Evolutionary conservation across 2,113 vertebrate species (phyloP).

Genomic region (Gila orcuttii): DNA sequence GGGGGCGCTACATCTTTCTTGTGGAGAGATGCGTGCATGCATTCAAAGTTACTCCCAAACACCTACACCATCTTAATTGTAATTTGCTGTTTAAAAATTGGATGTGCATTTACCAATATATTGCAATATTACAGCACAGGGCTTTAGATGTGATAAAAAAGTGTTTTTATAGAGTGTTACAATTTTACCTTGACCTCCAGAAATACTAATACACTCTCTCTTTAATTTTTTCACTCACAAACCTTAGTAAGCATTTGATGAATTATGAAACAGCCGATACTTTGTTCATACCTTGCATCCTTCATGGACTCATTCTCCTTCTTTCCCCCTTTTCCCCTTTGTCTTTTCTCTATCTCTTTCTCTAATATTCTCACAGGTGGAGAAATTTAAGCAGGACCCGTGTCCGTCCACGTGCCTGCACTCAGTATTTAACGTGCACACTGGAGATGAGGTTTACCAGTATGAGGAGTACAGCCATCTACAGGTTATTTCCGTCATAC

Average conservation of each 20-base stretch:
- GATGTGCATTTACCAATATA: not conserved
- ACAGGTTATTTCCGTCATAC: conserved; percentile 79
- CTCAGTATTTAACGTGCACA: conserved; percentile 87
- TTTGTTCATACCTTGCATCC: conserved; percentile 17
- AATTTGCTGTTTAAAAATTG: not conserved
- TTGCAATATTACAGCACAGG: not conserved
- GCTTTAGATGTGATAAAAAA: not conserved
- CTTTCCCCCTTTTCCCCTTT: not conserved
- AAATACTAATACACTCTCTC: not conserved
- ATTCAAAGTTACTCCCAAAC: not conserved
- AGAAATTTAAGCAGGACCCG: conserved; percentile 95
- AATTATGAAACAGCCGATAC: conserved; percentile 23
- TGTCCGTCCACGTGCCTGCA: conserved; percentile 91
- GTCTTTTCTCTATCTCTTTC: not conserved
- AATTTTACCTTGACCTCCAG: not conserved
- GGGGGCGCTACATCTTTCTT: not conserved
- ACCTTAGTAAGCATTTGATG: conserved; percentile 6
- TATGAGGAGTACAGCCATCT: conserved; percentile 88
- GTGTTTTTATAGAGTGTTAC: not conserved
- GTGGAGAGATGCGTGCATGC: not conserved
- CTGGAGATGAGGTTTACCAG: conserved; percentile 87
- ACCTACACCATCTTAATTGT: not conserved
- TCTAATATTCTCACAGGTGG: conserved; percentile 77
- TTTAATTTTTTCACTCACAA: not conserved
- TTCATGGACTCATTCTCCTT: conserved; percentile 13